A percentile compares a stretch with the other conserved stretches of the same genome.
Evolutionary conservation across 2,888 invertebrate genomes (phyloP).

Genomic region (Agonopterix subpropinquella): DNA sequence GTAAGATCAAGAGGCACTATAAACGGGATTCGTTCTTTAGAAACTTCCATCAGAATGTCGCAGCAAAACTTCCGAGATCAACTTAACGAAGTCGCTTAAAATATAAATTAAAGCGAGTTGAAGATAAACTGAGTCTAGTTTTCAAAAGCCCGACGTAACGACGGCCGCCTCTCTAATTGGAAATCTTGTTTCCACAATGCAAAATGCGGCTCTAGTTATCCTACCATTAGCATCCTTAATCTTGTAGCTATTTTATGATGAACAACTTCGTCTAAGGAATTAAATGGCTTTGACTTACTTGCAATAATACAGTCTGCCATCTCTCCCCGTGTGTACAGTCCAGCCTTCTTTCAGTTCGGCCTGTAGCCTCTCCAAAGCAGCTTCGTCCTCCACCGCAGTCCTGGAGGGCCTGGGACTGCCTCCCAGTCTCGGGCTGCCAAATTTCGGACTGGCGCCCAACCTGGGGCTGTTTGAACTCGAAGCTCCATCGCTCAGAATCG

Average conservation of each 20-base stretch:
- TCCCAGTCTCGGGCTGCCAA: slow-evolving; percentile 54
- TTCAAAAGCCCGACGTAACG: slow-evolving; percentile 5
- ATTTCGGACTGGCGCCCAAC: slow-evolving; percentile 54
- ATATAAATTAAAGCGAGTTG: not conserved
- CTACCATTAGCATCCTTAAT: not conserved
- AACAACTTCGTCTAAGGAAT: too few species aligned
- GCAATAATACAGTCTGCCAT: slow-evolving; percentile 92
- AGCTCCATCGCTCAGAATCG: slow-evolving; percentile 46
- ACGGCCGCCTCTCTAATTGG: slow-evolving; percentile 17
- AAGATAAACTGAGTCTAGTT: slow-evolving; percentile 4
- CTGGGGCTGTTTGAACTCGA: slow-evolving; percentile 42
- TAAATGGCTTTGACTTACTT: slow-evolving; percentile 79
- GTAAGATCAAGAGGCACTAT: too few species aligned
- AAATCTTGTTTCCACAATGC: slow-evolving; percentile 15
- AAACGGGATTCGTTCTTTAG: too few species aligned
- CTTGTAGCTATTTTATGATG: too few species aligned
- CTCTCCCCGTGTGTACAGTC: slow-evolving; percentile 86
- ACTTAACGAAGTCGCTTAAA: not conserved
- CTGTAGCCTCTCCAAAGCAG: slow-evolving; percentile 73
- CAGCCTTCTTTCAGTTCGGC: slow-evolving; percentile 81
- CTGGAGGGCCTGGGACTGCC: slow-evolving; percentile 53
- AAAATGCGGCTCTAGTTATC: slow-evolving; percentile 1
- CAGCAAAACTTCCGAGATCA: too few species aligned
- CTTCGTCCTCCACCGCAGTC: slow-evolving; percentile 52
- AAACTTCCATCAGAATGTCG: too few species aligned